phyloP scores from a whole-genome alignment of 2,888 invertebrate genomes.

The Julus scandinavius region DNA sequence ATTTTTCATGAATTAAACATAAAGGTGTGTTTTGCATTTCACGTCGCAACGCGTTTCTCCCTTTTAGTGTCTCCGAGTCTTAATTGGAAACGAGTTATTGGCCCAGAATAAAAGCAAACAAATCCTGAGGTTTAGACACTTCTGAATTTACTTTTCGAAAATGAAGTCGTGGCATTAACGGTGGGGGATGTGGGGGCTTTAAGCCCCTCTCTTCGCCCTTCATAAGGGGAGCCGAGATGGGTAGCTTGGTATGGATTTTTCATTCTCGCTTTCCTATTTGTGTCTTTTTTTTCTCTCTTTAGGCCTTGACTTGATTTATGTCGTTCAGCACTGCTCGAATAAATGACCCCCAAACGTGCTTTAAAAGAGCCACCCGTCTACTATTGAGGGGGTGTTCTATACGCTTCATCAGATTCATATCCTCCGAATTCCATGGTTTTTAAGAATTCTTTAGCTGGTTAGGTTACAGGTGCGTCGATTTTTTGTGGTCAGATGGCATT shows the following conservation, averaged over 20 bases:
- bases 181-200: no score
- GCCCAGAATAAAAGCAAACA: slow-evolving; percentile 7
- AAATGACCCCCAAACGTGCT: neutral
- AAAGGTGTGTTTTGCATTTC: slow-evolving; percentile 21
- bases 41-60: neutral
- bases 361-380: neutral
- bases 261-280: neutral
- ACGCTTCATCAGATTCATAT: neutral
- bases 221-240: neutral
- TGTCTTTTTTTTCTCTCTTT: neutral
- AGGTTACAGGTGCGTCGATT: no score
- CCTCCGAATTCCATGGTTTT: no score
- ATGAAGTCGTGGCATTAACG: neutral
- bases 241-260: slow-evolving; percentile 7
- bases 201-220: neutral
- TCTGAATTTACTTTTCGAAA: neutral
- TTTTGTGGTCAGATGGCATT: neutral
- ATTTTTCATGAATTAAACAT: slow-evolving; percentile 24
- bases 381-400: neutral
- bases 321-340: neutral
- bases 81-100: slow-evolving; percentile 26
- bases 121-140: slow-evolving; percentile 14
- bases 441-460: no score
- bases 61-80: neutral
- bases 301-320: neutral